Evolutionary conservation across 2,888 invertebrate species (phyloP), one percentile per base, ranked within the genome.

Genomic region (Heteromurus nitidus): DNA sequence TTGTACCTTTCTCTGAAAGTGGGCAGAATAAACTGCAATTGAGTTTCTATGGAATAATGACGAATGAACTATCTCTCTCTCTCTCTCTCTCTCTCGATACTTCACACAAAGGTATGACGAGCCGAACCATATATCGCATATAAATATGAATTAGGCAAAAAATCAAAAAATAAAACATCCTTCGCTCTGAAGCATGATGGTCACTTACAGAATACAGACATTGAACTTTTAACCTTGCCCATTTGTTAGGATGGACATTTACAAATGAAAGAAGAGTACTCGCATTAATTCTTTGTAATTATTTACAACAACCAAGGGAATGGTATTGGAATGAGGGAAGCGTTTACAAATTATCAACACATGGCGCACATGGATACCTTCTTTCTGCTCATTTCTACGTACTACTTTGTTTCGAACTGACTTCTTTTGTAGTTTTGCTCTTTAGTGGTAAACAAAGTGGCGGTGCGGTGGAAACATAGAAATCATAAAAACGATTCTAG

Each of bases 221-320:
- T 82, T 82, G 82, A 82, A 70, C 82, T 76, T 72, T 82, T 72
- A 70, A 76, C 82, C 82, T 76, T 76, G 65, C 76, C 62, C 76
- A 76, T 82, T 82, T 70, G 82, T 76, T 76, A 82, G 44, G 68
- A 76, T 76, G 67, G 76, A 82, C 82, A 42, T 70, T 65, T 76
- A 70, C 64, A 82, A 82, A 82, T 82, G 81, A 65, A 74, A 58
- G 47, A 80, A 80, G 42, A 69, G 72, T 60, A 55, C 44, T 67
- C 60, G 58, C 65, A 80, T 64, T 80, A 60, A 72, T 80, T 68
- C 22, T 47, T 69, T 42, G 58, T 68, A 50, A 28, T 24, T 31
- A 53, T 68, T 30, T 55, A 64, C 36, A 42, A 42, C 44, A 18
- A 70, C n/a, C n/a, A n/a, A n/a, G n/a, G n/a, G n/a, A n/a, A n/a